Evolutionary conservation across 2,797 vertebrate genomes (phyloP), one percentile per base, ranked within the genome.

Genomic region (Sorex maritimensis): DNA sequence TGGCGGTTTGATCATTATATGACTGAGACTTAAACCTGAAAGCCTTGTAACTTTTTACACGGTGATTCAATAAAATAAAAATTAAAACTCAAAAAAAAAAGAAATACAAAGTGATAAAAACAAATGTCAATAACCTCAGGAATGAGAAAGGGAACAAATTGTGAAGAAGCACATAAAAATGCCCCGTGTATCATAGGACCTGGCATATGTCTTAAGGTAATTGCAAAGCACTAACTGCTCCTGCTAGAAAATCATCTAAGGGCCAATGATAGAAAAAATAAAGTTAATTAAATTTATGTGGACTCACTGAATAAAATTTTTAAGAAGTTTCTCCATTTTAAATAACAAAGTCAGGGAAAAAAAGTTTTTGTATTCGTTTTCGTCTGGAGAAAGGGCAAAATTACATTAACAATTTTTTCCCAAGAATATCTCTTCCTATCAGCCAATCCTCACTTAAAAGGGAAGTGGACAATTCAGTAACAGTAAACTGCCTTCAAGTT

Each of bases 191-290:
- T 80, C 71, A 9, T 14, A 69, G 14, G 69, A 52, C 9, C n/a
- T 2, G 46, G 17, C 1, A 0, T 82, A 74, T 55, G 8, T 46
- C 15, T 92, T 13, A 26, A 30, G 38, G 75, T 84, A 73, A 65
- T 10, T 73, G 7, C 30, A 55, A 17, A 5, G 13, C 2, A 26
- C 38, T 63, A 8, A 65, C 28, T 63, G 30, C n/a, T 17, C 15
- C 28, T 11, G 4, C 69, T 11, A n/a, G 8, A n/a, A 85, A 68
- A 83, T 12, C 15, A 52, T 81, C 44, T 6, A 9, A 84, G 3
- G 38, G 7, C 14, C 41, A 23, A 61, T 69, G 69, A 71, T 74
- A 81, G 21, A 28, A 14, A 87, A 86, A 93, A 79, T 2, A 94
- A 86, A 81, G 41, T 8, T 63, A 79, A 81, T 41, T 41, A 81